Evolutionary conservation across 2,888 invertebrate species (phyloP), one percentile per base, ranked within the genome.

Genomic region (Phlogophora meticulosa): DNA sequence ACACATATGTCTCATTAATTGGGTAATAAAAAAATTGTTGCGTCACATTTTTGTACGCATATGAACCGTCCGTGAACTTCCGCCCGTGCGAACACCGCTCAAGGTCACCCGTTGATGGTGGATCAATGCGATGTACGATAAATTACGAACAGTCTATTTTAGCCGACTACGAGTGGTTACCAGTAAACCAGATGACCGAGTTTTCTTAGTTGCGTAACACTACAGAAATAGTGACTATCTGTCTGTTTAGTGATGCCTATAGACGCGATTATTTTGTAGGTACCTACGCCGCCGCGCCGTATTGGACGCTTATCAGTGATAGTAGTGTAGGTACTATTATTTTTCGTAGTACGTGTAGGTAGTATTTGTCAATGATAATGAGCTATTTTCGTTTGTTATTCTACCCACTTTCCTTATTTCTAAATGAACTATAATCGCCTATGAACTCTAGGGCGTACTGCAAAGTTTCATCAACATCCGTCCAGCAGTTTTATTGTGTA

Each of bases 11-110:
- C 75, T 72, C 68, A 71, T 84, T 84, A 86, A 85, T 83, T 72
- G 72, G 79, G 76, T 73, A 81, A 80, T 82, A 83, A 83, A 86
- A 85, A 84, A 82, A 83, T 66, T 58, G 80, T 85, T 84, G 79
- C 85, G 85, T 87, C 86, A 83, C 70, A 56, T 64, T 62, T 78
- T 51, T 73, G 78, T 78, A 64, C 67, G 69, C 78, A 66, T 78
- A 67, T 78, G 73, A 72, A 58, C 46, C 89, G 94, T 88, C 95
- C 95, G 81, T 95, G 95, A 95, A 95, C 95, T 95, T 94, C 92
- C 91, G 90, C 76, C 85, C 88, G 90, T 91, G 92, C 92, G 84
- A 87, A 85, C 85, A 64, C 52, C 43, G 72, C 80, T 85, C 94
- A 96, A 95, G 95, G 95, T 89, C 95, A 86, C 72, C 49, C 82